Evolutionary conservation across 1,140 invertebrate genomes (phyloP), one percentile per base, ranked within the genome.

Genomic region (Muscidifurax raptorellus): DNA sequence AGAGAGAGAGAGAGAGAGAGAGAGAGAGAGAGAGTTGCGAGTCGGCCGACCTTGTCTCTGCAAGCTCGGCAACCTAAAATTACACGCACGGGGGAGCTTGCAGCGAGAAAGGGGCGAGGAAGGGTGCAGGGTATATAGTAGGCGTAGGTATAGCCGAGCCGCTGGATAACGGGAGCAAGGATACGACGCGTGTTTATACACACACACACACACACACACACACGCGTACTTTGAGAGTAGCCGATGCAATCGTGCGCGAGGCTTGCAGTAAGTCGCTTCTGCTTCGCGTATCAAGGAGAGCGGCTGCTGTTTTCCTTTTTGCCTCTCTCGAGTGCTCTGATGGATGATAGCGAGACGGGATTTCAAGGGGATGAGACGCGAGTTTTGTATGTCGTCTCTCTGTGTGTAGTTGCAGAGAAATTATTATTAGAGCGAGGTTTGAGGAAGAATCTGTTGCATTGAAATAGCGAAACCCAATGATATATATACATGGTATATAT

Each of bases 11-110:
- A 71, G 0, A 71, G 67, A 71, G 0, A 71, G 67, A 71, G 27
- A 13, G 36, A 67, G 40, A n/a, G 25, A 27, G 27, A 32, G 9
- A 67, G 77, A 69, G 22, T 25, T 12, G 28, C 22, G 30, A 47
- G 64, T 72, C 40, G n/a, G 12, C 1, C 67, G 27, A 74, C 80
- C 80, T 81, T 81, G 80, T 27, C 9, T 79, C 25, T 66, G 40
- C 78, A 40, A 30, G 22, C 64, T 36, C 79, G 28, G 22, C n/a
- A 59, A 59, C 66, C 80, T 81, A 81, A 81, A 81, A 81, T 81
- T 74, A 81, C 69, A 10, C 69, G 40, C n/a, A 36, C 18, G 44
- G 13, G 40, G 22, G 1, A n/a, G 71, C 22, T 22, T 40, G 71
- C 27, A 40, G 27, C 44, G 32, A 59, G 69, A 59, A 74, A 72